Percentiles rank a stretch among this genome's conserved stretches.
These are phyloP conservation scores for cat (Felis catus) DNA, from an alignment of 2,113 vertebrate species.

Conservation along the genomic window F.catus_Fca126_mat1.0 CM031419.1:181775501-181776000, in stretches of 20 bases:
- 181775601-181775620: constrained; percentile 79
- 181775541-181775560: constrained; percentile 53
- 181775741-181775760: constrained; percentile 40
- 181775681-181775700: constrained; percentile 53
- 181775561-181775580: constrained; percentile 75
- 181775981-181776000: not conserved
- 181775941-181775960: not conserved
- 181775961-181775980: not conserved
- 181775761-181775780: constrained; percentile 52
- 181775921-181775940: not conserved
- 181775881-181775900: not conserved
- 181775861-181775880: not conserved
- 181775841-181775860: not conserved
- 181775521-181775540: constrained; percentile 62
- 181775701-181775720: constrained; percentile 47
- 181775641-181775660: constrained; percentile 42
- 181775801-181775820: constrained; percentile 2
- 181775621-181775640: constrained; percentile 65
- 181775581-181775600: constrained; percentile 73
- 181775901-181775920: not conserved
- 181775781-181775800: constrained; percentile 59
- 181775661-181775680: constrained; percentile 49
- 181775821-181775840: not conserved
- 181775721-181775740: not conserved
- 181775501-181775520: not conserved